phyloP scores from a whole-genome alignment of 1,140 invertebrate genomes.

The Eulimnadia texana region DNA sequence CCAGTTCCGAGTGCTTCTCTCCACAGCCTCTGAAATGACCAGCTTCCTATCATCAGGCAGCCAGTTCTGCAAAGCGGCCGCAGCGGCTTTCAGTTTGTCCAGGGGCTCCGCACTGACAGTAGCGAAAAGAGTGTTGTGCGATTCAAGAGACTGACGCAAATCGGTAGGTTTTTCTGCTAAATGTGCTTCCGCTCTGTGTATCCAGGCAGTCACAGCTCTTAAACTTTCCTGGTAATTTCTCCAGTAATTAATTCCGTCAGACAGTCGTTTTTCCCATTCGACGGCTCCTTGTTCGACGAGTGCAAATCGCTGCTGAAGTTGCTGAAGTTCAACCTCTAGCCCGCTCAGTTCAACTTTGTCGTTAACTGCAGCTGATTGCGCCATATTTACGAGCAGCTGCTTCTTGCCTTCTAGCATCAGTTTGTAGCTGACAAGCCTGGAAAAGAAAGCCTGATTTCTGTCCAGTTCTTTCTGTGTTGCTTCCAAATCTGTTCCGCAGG shows the following conservation, averaged over 20 bases:
- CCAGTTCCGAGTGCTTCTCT: conserved; percentile 43
- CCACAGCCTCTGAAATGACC: conserved; percentile 47
- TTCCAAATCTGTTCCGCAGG: conserved; percentile 50
- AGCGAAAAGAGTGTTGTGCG: conserved; percentile 61
- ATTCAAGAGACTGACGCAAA: conserved; percentile 60
- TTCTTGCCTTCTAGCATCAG: conserved; percentile 89
- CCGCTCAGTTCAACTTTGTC: conserved; percentile 33
- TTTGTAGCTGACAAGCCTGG: conserved; percentile 73
- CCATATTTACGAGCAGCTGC: conserved; percentile 79
- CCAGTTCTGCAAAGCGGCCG: conserved; percentile 58
- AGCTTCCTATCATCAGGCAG: conserved; percentile 48
- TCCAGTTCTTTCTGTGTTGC: conserved; percentile 56
- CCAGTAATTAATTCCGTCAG: conserved; percentile 66
- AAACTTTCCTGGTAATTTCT: conserved; percentile 66
- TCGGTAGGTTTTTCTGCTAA: conserved; percentile 67
- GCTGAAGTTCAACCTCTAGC: conserved; percentile 50
- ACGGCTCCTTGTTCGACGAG: conserved; percentile 53
- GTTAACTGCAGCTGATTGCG: conserved; percentile 42
- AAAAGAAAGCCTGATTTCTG: conserved; percentile 72
- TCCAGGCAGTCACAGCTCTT: conserved; percentile 65
- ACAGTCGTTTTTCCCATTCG: conserved; percentile 57
- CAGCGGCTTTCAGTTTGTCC: conserved; percentile 58
- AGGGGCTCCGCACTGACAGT: conserved; percentile 67
- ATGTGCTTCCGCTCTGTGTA: conserved; percentile 63
- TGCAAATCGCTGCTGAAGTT: conserved; percentile 68